Evolutionary conservation across 2,113 vertebrate species (phyloP).

Genomic region (Apteryx mantelli): DNA sequence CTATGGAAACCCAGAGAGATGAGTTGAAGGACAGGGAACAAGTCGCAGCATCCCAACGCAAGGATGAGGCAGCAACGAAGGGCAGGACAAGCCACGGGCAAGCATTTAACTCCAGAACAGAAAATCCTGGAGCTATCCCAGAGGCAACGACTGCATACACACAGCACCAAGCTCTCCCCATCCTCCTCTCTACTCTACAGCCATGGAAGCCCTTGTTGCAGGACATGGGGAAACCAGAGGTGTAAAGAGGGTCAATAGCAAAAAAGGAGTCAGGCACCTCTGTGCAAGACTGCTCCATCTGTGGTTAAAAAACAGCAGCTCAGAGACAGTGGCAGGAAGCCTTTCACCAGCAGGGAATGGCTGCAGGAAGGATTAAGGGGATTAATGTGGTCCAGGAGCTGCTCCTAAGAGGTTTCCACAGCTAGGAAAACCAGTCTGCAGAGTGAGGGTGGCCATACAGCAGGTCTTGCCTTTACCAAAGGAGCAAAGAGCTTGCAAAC

Average conservation of each 20-base stretch:
- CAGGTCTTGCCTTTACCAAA: neutral
- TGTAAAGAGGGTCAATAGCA: rapidly evolving
- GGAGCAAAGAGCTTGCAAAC: neutral
- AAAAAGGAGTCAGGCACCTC: neutral
- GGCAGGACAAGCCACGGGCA: too few relatives aligned
- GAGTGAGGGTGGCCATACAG: neutral
- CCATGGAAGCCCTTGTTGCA: neutral
- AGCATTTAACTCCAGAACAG: too few relatives aligned
- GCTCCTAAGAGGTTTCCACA: neutral
- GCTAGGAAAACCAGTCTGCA: neutral
- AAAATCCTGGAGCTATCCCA: too few relatives aligned
- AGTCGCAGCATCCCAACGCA: rapidly evolving
- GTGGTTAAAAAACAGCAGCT: neutral
- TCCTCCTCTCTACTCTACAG: neutral
- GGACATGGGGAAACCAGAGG: neutral
- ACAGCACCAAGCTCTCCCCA: neutral
- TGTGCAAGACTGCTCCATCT: neutral
- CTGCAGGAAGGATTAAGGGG: neutral
- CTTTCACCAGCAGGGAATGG: neutral
- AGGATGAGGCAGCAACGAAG: too few relatives aligned
- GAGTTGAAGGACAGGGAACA: neutral
- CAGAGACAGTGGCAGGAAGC: neutral
- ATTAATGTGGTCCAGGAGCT: neutral
- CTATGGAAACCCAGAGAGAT: rapidly evolving
- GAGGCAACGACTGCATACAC: too few relatives aligned